phyloP scores from a whole-genome alignment of 2,797 vertebrate genomes.

The Arvicola amphibius region DNA sequence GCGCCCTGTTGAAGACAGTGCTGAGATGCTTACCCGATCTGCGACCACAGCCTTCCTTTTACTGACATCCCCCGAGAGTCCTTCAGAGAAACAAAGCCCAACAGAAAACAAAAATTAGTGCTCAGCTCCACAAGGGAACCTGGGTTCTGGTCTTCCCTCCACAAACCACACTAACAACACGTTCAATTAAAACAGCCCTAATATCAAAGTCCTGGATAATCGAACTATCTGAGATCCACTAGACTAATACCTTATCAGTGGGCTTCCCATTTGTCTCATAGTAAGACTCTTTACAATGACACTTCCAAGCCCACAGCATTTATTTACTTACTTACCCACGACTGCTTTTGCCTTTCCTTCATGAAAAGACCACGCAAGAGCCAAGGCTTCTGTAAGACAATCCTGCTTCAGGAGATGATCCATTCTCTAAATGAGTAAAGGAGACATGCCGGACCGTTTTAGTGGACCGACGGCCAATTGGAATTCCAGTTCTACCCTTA shows the following conservation, averaged over 20 bases:
- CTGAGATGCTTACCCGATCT: constrained; percentile 91
- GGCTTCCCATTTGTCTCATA: not conserved
- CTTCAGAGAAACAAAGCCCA: constrained; percentile 84
- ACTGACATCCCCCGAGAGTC: constrained; percentile 92
- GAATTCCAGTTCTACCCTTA: not conserved
- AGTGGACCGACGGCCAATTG: not conserved
- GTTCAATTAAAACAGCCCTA: not conserved
- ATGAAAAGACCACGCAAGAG: constrained; percentile 97
- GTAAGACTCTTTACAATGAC: not conserved
- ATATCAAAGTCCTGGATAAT: not conserved
- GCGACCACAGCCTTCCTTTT: constrained; percentile 94
- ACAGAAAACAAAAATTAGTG: constrained; percentile 24
- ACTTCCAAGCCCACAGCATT: constrained; percentile 3
- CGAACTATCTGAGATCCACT: not conserved
- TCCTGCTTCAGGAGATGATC: constrained; percentile 96
- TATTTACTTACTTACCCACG: constrained; percentile 88
- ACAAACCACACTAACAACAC: not conserved
- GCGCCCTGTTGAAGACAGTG: not conserved
- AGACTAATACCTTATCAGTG: not conserved
- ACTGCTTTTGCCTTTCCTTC: constrained; percentile 98
- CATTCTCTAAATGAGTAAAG: constrained; percentile 89
- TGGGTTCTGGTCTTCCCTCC: not conserved
- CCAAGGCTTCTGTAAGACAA: constrained; percentile 93
- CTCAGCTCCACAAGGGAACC: not conserved
- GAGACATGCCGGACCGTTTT: constrained; percentile 34